Base-by-base conservation (phyloP, 2,888 invertebrate species). In the Dryocosmus kuriphilus region DNA sequence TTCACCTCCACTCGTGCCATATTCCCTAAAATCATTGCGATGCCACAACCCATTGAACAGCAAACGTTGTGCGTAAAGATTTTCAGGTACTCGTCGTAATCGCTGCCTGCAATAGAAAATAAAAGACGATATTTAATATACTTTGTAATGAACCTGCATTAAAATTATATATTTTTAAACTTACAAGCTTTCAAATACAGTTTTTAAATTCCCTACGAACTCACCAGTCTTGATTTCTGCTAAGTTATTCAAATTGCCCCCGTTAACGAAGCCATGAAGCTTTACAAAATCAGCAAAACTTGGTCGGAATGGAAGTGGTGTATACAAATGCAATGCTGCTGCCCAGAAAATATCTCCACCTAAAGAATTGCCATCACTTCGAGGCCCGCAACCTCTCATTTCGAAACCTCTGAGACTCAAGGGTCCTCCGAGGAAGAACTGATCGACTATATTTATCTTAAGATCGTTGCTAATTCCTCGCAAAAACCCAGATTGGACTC, bases 1-100 rank as follows among this genome's bases (percentile, higher is more conserved):
- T 99, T 99, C 76, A 99, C 94, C 93, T 99, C 99, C 76, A 99
- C 93, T 78, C 98, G 94, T n/a, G 98, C 98, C 81, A 95, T 93
- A 83, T 96, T 94, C 84, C 95, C 98, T 78, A 99, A 92, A 82
- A 96, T 94, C 88, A 98, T 93, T 19, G 96, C 97, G 75, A 98
- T 90, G 22, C 98, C 99, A 76, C 95, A 92, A 46, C 99, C 99
- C 86, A 94, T 94, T 4, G 98, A 94, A 87, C 95, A 93, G 78
- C 99, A 94, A 85, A 94, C 92, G 79, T 93, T 93, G 74, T 93
- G 93, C 71, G 89, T 85, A 82, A 94, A 88, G 74, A 92, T 89
- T 78, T 92, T 92, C 80, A 92, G 83, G 76, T 90, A 88, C 24
- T 92, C 88, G 55, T 89, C 85, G 19, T 91, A 90, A 30, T 91